Conservation (phyloP, 2,113 vertebrate genomes). For the Pelvicachromis taeniatus region DNA sequence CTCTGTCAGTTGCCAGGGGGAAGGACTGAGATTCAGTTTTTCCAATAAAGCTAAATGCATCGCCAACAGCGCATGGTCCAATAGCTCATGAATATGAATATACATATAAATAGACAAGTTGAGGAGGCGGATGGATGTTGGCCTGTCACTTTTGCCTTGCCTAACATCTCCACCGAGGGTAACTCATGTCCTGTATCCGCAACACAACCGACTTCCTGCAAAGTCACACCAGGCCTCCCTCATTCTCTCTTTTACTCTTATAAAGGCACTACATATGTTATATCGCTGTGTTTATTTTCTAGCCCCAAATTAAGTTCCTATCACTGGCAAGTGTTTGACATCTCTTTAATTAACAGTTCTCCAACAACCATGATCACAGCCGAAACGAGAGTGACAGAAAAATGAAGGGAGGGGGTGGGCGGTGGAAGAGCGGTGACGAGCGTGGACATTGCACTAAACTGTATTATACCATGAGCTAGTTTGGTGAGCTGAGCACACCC, state of each 20-base stretch:
- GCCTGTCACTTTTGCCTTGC: slow-evolving; percentile 67
- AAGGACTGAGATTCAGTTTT: slow-evolving; percentile 64
- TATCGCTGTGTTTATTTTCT: slow-evolving; percentile 3
- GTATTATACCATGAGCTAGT: slow-evolving; percentile 29
- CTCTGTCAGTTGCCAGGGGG: slow-evolving; percentile 71
- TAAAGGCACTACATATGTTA: not conserved
- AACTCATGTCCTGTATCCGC: slow-evolving; percentile 41
- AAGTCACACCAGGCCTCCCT: not conserved
- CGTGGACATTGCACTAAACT: slow-evolving; percentile 35
- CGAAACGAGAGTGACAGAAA: slow-evolving; percentile 5
- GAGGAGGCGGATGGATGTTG: slow-evolving; percentile 70
- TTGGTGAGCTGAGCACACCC: slow-evolving; percentile 32
- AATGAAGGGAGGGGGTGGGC: slow-evolving; percentile 26
- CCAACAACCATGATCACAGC: slow-evolving; percentile 25
- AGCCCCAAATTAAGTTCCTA: slow-evolving; percentile 29
- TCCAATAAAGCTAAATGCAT: slow-evolving; percentile 76
- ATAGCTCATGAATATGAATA: slow-evolving; percentile 78
- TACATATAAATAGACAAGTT: slow-evolving; percentile 75
- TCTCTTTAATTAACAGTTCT: slow-evolving; percentile 53
- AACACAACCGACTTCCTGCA: slow-evolving; percentile 10
- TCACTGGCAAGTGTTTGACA: slow-evolving; percentile 36
- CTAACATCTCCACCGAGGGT: slow-evolving; percentile 67
- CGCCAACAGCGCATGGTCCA: slow-evolving; percentile 59
- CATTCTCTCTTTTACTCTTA: not conserved
- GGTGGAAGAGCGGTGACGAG: slow-evolving; percentile 31